phyloP scores from a whole-genome alignment of 2,888 invertebrate species.

The Sarcophaga variegata region DNA sequence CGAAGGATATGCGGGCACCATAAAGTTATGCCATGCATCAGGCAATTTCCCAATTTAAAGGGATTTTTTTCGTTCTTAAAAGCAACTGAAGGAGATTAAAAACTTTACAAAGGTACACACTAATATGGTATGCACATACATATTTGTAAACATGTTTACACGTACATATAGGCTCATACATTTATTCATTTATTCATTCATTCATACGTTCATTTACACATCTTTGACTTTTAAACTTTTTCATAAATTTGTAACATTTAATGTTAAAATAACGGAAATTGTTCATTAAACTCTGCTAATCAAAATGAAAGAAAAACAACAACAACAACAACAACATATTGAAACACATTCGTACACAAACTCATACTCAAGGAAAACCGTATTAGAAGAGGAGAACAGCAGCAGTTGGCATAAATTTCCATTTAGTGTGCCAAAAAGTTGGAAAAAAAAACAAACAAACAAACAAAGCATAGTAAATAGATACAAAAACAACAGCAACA shows the following conservation, averaged over 20 bases:
- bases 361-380: neutral
- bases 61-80: conserved; percentile 19
- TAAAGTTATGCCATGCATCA: conserved; percentile 48
- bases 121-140: neutral
- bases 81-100: conserved; percentile 14
- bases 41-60: conserved; percentile 43
- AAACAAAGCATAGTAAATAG: too few species aligned
- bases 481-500: too few species aligned
- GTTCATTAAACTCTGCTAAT: conserved; percentile 63
- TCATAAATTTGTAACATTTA: conserved; percentile 52
- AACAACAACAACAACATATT: neutral
- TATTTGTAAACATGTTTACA: neutral
- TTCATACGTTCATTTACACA: neutral
- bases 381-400: neutral
- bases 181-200: neutral
- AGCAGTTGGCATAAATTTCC: conserved; percentile 60
- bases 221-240: conserved; percentile 54
- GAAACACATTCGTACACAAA: neutral
- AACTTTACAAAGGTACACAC: neutral
- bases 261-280: conserved; percentile 61
- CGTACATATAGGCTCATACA: neutral
- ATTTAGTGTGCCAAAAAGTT: conserved; percentile 48
- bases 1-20: neutral
- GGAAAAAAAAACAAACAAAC: neutral
- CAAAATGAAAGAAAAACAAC: conserved; percentile 36